Evolutionary conservation across 1,140 invertebrate genomes (phyloP).

Genomic region (Choristoneura fumiferana): DNA sequence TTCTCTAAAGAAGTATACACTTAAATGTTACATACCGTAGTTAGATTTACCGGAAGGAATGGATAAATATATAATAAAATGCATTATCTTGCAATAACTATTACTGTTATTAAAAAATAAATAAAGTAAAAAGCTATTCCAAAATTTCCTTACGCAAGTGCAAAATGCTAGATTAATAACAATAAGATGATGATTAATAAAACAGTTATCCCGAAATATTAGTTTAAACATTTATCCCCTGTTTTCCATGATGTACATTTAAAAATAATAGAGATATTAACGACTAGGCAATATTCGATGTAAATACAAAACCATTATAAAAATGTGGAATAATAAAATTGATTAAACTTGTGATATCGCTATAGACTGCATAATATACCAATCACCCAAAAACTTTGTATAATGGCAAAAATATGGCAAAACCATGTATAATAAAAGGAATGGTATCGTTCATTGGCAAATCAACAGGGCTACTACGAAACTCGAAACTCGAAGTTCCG

Average conservation of each 20-base stretch:
- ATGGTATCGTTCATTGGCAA: neutral
- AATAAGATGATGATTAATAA: no score
- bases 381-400: neutral
- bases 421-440: slow-evolving; percentile 20
- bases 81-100: no score
- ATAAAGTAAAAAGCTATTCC: no score
- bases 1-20: no score
- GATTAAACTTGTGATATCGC: neutral
- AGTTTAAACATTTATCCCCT: slow-evolving; percentile 9
- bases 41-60: no score
- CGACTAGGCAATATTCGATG: slow-evolving; percentile 21
- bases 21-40: no score
- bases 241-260: neutral
- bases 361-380: neutral
- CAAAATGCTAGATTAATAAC: no score
- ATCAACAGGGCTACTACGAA: no score
- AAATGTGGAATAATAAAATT: slow-evolving; percentile 1
- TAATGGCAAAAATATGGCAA: slow-evolving; percentile 20
- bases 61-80: no score
- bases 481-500: no score
- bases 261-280: slow-evolving; percentile 14
- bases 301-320: slow-evolving; percentile 4
- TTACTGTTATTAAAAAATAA: no score
- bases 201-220: neutral
- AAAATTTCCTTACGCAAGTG: no score